phyloP scores from a whole-genome alignment of 2,797 vertebrate species.

The Agapornis canus region DNA sequence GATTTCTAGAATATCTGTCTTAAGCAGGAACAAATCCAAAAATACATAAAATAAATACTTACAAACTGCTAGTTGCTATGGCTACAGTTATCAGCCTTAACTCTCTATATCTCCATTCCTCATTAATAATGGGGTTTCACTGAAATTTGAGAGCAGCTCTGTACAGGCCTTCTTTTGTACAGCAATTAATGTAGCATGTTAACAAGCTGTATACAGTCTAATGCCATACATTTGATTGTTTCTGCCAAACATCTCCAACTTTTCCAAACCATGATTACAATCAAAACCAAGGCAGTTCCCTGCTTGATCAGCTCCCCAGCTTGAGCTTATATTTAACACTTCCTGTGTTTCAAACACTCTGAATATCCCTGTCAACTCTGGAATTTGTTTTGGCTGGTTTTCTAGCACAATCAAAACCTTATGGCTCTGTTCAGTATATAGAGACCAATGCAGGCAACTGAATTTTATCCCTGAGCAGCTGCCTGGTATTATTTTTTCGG shows the following conservation, averaged over 20 bases:
- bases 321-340: conserved; percentile 34
- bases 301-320: neutral
- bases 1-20: neutral
- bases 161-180: neutral
- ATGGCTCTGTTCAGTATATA: neutral
- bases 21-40: neutral
- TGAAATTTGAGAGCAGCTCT: neutral
- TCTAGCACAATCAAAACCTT: conserved; percentile 44
- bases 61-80: neutral
- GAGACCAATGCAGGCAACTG: neutral
- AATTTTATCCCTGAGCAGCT: conserved; percentile 7
- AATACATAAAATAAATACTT: neutral
- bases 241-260: conserved; percentile 8
- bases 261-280: neutral
- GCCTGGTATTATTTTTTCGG: neutral
- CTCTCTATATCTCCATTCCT: neutral
- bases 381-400: conserved; percentile 22
- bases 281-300: neutral
- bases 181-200: neutral
- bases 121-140: neutral
- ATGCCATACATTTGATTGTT: neutral
- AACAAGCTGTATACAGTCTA: neutral
- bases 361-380: neutral
- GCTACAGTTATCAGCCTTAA: neutral
- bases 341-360: conserved; percentile 19